A percentile compares a stretch with the other conserved stretches of the same genome.
phyloP scores from a whole-genome alignment of 2,113 vertebrate species.

The Clarias macrocephalus region DNA sequence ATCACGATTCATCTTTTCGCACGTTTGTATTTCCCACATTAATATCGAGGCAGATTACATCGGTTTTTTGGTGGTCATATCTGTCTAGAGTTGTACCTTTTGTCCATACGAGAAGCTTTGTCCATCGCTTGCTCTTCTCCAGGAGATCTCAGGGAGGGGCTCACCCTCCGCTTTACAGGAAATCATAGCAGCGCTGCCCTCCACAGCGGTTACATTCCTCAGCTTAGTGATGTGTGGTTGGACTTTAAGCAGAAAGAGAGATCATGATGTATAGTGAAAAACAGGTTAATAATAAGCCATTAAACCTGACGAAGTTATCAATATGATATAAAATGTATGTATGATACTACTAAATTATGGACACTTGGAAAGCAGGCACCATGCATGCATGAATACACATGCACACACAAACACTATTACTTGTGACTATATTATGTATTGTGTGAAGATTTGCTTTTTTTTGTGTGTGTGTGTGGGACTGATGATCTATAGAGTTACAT shows the following conservation, averaged over 20 bases:
- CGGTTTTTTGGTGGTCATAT: neutral
- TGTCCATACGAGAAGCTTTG: conserved; percentile 84
- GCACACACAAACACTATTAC: conserved; percentile 28
- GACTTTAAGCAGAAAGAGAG: conserved; percentile 72
- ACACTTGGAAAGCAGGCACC: neutral
- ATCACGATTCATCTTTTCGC: neutral
- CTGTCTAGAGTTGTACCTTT: conserved; percentile 77
- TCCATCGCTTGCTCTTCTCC: conserved; percentile 89
- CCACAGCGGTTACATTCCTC: conserved; percentile 90
- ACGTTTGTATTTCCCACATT: neutral
- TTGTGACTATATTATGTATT: conserved; percentile 41
- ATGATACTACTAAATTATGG: neutral
- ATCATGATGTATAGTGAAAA: neutral
- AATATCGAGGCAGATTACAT: neutral
- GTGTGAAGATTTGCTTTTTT: conserved; percentile 24
- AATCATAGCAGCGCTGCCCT: conserved; percentile 88
- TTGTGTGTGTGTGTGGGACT: neutral
- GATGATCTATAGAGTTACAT: conserved; percentile 37
- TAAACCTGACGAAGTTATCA: too few species aligned
- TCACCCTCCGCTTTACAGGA: conserved; percentile 94
- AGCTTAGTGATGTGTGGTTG: conserved; percentile 96
- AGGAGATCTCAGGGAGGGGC: conserved; percentile 91
- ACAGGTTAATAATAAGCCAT: neutral
- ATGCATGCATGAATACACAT: conserved; percentile 26
- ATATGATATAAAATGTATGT: neutral